These are phyloP conservation scores for Mobula birostris DNA, from an alignment of 2,113 vertebrate species.

Conservation along the genomic window DNA sequence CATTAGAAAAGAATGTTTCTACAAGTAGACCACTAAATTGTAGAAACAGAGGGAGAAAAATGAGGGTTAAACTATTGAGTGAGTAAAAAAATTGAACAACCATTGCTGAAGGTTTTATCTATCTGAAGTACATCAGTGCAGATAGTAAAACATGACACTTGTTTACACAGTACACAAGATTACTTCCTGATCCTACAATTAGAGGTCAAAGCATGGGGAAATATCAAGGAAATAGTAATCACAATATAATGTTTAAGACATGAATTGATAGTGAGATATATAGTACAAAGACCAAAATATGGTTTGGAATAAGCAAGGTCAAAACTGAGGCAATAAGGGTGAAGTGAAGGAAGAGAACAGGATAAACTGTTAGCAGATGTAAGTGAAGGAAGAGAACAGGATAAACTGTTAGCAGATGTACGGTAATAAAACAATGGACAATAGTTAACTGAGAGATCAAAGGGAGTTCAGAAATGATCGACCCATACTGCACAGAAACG, in stretches of 20 bases:
- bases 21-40: no score
- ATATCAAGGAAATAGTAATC: neutral
- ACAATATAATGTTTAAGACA: neutral
- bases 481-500: neutral
- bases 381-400: neutral
- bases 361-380: neutral
- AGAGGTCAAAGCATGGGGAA: no score
- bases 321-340: neutral
- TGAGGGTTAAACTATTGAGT: neutral
- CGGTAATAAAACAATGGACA: neutral
- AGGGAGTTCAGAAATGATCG: neutral
- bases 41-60: neutral
- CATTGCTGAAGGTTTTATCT: no score
- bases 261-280: neutral
- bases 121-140: neutral
- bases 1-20: neutral
- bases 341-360: neutral
- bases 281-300: neutral
- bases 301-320: neutral
- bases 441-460: neutral
- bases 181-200: no score
- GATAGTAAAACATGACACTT: no score
- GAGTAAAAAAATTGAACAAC: neutral
- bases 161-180: no score
- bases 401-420: neutral